Evolutionary conservation across 23 tunicate species (phyloP).

Genomic region (Halocynthia aurantium): DNA sequence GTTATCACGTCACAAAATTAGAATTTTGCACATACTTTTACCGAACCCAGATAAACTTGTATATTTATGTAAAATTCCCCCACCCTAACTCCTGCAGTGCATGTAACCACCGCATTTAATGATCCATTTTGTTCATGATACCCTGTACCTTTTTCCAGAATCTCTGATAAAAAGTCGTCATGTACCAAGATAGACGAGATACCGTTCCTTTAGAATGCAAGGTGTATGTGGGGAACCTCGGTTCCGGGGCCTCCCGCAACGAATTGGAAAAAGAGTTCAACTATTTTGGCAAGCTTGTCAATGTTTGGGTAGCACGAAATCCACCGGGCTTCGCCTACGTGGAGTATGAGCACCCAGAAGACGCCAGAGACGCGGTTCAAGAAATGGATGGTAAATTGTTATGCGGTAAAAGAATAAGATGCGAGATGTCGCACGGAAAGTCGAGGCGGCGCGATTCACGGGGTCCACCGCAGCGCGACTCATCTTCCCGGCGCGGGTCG

Average conservation of each 20-base stretch:
- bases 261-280: constrained; percentile 70
- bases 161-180: not conserved
- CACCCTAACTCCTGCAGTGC: too few species aligned
- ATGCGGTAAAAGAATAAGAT: constrained; percentile 65
- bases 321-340: constrained; percentile 95
- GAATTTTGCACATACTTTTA: too few species aligned
- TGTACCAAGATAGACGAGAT: not conserved
- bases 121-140: too few species aligned
- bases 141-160: too few species aligned
- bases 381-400: constrained; percentile 77
- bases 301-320: constrained; percentile 84
- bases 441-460: constrained; percentile 5
- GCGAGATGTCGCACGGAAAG: constrained; percentile 56
- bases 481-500: not conserved
- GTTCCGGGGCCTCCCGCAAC: constrained; percentile 37
- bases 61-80: too few species aligned
- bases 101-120: too few species aligned
- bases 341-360: constrained; percentile 63
- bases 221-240: constrained; percentile 88
- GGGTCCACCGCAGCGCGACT: not conserved
- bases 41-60: too few species aligned
- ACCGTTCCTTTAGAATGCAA: constrained; percentile 37
- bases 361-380: constrained; percentile 72
- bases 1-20: too few species aligned
- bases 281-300: constrained; percentile 62